Conservation (phyloP, 2,113 vertebrate species). For the Lagenorhynchus albirostris region DNA sequence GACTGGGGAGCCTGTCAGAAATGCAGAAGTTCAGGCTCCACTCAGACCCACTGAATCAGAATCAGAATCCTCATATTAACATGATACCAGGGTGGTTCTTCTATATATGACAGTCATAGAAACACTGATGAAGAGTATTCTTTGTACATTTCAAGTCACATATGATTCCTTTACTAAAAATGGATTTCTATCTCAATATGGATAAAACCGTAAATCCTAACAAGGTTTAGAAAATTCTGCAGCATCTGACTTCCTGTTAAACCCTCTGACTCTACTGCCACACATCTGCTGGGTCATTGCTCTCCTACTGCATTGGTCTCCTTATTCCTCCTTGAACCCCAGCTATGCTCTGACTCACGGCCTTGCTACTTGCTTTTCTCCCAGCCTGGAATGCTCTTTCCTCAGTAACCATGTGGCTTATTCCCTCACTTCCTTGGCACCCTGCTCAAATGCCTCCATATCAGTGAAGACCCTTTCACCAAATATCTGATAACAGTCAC, state of each 20-base stretch:
- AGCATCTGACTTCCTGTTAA: background rate
- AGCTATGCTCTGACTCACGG: background rate
- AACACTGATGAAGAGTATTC: background rate
- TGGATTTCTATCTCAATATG: background rate
- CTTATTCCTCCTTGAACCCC: background rate
- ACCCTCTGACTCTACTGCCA: background rate
- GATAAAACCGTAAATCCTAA: background rate
- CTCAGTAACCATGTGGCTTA: rapidly evolving
- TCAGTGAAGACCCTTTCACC: background rate
- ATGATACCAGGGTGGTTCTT: background rate
- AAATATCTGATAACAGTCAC: background rate
- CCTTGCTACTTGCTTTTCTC: background rate
- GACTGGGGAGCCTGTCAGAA: background rate
- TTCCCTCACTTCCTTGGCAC: background rate
- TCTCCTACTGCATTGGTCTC: background rate
- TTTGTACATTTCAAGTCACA: background rate
- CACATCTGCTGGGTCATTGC: background rate
- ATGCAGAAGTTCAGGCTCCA: background rate
- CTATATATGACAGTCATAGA: background rate
- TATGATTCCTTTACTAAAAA: background rate
- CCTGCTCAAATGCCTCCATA: background rate
- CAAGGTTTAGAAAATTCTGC: background rate
- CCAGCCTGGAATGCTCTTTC: background rate
- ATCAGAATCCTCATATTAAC: background rate
- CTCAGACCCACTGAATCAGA: background rate